Evolutionary conservation across 2,888 invertebrate species (phyloP).

Genomic region (Campoletis raptor): DNA sequence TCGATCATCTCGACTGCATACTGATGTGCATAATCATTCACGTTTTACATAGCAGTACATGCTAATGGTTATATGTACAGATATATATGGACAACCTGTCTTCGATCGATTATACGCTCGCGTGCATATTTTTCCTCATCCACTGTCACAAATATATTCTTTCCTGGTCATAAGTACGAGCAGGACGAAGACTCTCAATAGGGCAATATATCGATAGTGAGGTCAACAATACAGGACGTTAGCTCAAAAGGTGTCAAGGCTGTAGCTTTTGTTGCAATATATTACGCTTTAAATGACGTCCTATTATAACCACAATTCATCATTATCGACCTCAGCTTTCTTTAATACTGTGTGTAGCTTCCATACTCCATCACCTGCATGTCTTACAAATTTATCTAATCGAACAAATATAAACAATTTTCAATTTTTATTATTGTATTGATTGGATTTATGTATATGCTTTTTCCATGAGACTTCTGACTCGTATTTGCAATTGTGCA

Average conservation of each 20-base stretch:
- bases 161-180: background rate
- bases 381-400: background rate
- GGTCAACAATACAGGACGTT: constrained; percentile 13
- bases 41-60: background rate
- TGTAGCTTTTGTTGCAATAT: constrained; percentile 8
- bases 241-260: background rate
- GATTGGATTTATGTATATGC: background rate
- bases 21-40: background rate
- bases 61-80: background rate
- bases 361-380: background rate
- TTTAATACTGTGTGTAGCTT: background rate
- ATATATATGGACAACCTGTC: background rate
- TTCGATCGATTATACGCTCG: constrained; percentile 33
- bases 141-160: background rate
- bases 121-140: constrained; percentile 24
- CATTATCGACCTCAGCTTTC: background rate
- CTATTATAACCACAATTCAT: constrained; percentile 52
- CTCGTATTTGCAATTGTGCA: no score
- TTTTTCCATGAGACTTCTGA: background rate
- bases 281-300: constrained; percentile 36
- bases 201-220: constrained; percentile 41
- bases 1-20: constrained; percentile 1
- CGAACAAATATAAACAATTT: background rate
- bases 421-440: background rate
- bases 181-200: background rate